Evolutionary conservation across 2,797 vertebrate species (phyloP).

Genomic region (Mus minutoides): DNA sequence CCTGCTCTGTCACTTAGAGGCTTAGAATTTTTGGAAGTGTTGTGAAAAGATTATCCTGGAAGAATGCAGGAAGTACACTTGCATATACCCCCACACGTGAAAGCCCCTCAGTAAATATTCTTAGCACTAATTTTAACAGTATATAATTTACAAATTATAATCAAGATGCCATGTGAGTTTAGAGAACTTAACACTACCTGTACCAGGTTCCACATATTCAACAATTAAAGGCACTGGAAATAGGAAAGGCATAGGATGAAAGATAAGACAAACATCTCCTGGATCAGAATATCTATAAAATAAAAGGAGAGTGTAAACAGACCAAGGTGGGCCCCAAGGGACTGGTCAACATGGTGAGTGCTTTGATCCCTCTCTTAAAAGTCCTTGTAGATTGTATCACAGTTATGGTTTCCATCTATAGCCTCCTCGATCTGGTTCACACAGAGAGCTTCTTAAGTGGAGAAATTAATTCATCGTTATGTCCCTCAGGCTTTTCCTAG

Average conservation of each 20-base stretch:
- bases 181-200: neutral
- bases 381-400: neutral
- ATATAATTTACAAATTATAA: neutral
- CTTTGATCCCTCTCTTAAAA: neutral
- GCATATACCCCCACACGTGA: neutral
- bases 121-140: neutral
- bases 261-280: neutral
- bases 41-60: neutral
- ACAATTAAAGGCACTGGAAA: neutral
- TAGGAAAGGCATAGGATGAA: neutral
- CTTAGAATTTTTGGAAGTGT: neutral
- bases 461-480: neutral
- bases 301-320: neutral
- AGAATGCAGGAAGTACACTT: neutral
- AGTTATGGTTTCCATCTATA: neutral
- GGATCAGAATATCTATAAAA: neutral
- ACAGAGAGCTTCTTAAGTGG: neutral
- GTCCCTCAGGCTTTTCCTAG: neutral
- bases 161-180: neutral
- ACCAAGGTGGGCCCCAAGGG: neutral
- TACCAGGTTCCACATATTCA: neutral
- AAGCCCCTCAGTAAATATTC: neutral
- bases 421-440: neutral
- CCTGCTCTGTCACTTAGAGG: neutral
- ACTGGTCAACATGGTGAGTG: neutral